Percentiles rank a stretch among this genome's conserved stretches.
These are phyloP conservation scores for Podocnemis expansa DNA, from an alignment of 2,113 vertebrate genomes.

Conservation along the genomic window DNA sequence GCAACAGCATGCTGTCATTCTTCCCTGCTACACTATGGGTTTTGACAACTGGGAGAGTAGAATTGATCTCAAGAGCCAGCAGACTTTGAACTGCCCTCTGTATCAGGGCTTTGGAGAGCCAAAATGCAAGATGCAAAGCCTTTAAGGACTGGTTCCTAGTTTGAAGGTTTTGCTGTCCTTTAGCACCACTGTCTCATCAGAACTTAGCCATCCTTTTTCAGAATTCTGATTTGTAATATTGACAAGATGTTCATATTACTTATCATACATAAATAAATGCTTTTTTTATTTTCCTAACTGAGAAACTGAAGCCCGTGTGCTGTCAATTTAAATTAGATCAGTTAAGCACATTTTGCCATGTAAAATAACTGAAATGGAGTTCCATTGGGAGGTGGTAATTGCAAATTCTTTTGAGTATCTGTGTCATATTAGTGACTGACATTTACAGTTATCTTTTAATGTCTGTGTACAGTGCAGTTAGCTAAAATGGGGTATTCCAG, in stretches of 20 bases:
- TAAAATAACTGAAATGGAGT: constrained; percentile 43
- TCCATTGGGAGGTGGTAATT: constrained; percentile 37
- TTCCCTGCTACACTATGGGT: neutral
- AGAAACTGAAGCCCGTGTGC: neutral
- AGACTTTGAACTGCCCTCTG: neutral
- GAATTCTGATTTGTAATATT: neutral
- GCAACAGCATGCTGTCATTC: neutral
- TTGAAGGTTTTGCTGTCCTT: neutral
- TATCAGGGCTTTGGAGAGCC: neutral
- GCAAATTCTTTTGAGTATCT: constrained; percentile 36
- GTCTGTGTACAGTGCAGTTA: accelerated
- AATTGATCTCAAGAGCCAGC: neutral
- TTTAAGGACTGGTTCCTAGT: neutral
- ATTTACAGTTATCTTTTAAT: neutral
- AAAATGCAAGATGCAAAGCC: neutral
- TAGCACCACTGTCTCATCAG: neutral
- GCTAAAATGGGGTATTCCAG: neutral
- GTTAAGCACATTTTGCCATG: constrained; percentile 50
- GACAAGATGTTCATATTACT: constrained; percentile 9
- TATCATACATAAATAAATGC: constrained; percentile 45
- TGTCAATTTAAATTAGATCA: constrained; percentile 65
- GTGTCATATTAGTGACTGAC: constrained; percentile 11
- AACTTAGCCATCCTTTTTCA: neutral
- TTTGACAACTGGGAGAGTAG: accelerated
- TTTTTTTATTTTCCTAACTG: constrained; percentile 31